Evolutionary conservation across 1,140 invertebrate genomes (phyloP).

Genomic region (Lasioglossum baleicum): DNA sequence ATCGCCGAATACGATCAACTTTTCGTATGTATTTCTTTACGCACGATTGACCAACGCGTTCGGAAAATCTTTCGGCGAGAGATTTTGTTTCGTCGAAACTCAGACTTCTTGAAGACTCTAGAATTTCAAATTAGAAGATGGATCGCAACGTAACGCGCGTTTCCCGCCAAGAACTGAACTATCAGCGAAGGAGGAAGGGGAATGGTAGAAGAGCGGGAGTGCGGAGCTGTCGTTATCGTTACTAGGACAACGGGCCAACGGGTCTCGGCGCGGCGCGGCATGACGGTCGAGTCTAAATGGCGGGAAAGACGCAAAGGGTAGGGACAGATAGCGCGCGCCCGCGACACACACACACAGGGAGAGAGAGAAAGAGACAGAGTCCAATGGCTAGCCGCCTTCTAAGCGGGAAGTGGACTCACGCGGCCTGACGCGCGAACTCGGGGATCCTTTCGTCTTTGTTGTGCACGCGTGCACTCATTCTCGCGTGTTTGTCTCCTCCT

Average conservation of each 20-base stretch:
- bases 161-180: conserved; percentile 65
- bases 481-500: conserved; percentile 12
- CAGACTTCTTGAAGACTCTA: too few species aligned
- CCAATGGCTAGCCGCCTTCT: conserved; percentile 10
- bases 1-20: not conserved
- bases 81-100: too few species aligned
- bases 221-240: not conserved
- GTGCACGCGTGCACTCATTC: conserved; percentile 26
- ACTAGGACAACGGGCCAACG: conserved; percentile 15
- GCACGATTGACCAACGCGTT: too few species aligned
- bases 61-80: too few species aligned
- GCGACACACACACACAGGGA: not conserved
- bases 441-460: conserved; percentile 2
- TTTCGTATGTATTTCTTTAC: too few species aligned
- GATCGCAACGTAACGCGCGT: conserved; percentile 63
- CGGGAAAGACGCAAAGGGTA: conserved; percentile 17
- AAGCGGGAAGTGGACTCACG: conserved; percentile 18
- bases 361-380: not conserved
- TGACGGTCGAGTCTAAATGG: conserved; percentile 13
- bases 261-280: not conserved
- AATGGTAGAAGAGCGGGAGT: conserved; percentile 4
- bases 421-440: conserved; percentile 2
- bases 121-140: conserved; percentile 24
- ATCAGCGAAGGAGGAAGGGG: not conserved
- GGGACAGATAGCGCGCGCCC: not conserved